Conservation (phyloP, 2,888 invertebrate species). For the Tridacna gigas region DNA sequence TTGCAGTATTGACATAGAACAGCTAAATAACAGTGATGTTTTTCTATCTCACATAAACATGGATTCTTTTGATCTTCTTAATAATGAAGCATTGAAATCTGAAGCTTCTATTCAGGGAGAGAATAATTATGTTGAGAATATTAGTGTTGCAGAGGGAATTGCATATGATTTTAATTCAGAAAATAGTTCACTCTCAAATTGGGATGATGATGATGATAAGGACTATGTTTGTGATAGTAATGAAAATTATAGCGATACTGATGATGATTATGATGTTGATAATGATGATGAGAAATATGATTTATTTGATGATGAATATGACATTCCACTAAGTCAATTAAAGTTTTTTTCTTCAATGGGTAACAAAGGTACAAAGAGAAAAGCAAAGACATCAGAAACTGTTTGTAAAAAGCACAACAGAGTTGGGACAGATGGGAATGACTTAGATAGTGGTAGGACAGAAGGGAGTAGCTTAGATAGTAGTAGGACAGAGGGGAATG, state of each 20-base stretch:
- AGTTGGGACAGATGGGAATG: neutral
- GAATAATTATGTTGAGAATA: neutral
- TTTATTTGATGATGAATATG: neutral
- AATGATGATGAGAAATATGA: neutral
- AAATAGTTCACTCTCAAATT: too few relatives aligned
- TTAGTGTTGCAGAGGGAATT: neutral
- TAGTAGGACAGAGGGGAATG: neutral
- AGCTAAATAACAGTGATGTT: neutral
- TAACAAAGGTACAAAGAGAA: neutral
- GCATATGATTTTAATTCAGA: neutral
- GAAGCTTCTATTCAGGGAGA: neutral
- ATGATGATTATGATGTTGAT: neutral
- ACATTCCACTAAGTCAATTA: neutral
- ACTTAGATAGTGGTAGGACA: neutral
- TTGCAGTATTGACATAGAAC: neutral
- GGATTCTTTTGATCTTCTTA: neutral
- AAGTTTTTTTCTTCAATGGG: neutral
- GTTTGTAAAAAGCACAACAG: too few relatives aligned
- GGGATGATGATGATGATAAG: neutral
- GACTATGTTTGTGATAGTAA: neutral
- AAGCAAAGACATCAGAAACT: too few relatives aligned
- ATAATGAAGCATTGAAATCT: neutral
- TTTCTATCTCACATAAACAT: neutral
- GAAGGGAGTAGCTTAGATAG: neutral
- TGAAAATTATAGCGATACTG: neutral